These are phyloP conservation scores for Hermaeophaga mercurialis DNA, from an alignment of 2,888 invertebrate species.

Conservation along the genomic window DNA sequence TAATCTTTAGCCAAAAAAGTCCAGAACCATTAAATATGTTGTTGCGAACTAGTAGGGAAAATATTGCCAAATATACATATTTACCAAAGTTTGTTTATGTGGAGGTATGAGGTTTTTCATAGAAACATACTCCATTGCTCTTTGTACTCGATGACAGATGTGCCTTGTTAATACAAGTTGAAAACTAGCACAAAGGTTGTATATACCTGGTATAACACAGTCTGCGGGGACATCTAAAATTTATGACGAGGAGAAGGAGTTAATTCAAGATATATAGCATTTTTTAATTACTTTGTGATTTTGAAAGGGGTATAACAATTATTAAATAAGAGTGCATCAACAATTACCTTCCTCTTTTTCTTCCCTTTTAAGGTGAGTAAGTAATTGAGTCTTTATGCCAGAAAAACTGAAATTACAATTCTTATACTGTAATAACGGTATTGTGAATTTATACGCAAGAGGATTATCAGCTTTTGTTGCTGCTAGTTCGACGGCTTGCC, in stretches of 20 bases:
- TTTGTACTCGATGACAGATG: slow-evolving; percentile 79
- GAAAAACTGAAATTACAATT: slow-evolving; percentile 93
- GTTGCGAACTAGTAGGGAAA: no score
- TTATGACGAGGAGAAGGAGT: no score
- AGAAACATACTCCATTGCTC: slow-evolving; percentile 79
- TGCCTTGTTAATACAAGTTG: slow-evolving; percentile 77
- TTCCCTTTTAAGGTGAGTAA: slow-evolving; percentile 61
- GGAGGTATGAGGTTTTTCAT: slow-evolving; percentile 65
- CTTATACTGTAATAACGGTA: slow-evolving; percentile 66
- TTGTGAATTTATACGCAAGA: slow-evolving; percentile 68
- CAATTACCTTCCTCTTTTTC: slow-evolving; percentile 66
- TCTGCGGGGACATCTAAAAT: slow-evolving; percentile 65
- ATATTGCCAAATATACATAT: no score
- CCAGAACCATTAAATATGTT: no score
- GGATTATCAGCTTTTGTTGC: slow-evolving; percentile 71
- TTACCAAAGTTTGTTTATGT: slow-evolving; percentile 65
- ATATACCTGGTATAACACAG: slow-evolving; percentile 73
- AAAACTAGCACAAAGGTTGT: slow-evolving; percentile 86
- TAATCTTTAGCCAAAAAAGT: no score
- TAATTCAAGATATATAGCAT: no score
- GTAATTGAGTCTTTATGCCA: slow-evolving; percentile 73
- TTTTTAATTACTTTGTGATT: no score
- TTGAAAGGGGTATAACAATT: no score
- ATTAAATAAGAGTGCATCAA: no score
- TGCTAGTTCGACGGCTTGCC: slow-evolving; percentile 82